Evolutionary conservation across 1,140 invertebrate genomes (phyloP).

Genomic region (Tetramorium alpestre): DNA sequence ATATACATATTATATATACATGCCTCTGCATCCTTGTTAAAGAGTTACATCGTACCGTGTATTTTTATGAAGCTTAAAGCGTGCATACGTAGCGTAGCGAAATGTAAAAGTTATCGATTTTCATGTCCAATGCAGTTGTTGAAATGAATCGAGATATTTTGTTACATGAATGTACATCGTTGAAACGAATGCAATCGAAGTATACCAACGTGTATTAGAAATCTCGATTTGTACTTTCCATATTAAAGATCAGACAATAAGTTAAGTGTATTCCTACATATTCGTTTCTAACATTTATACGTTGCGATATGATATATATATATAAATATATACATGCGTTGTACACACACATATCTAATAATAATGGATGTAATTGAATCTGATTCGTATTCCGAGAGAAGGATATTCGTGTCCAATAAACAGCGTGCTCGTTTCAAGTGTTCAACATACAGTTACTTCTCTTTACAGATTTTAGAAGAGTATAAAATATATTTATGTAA

Average conservation of each 20-base stretch:
- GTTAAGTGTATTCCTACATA: slow-evolving; percentile 30
- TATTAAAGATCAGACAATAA: slow-evolving; percentile 54
- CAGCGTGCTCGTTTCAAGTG: neutral
- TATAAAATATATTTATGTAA: neutral
- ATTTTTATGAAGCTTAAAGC: slow-evolving; percentile 47
- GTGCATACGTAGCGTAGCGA: neutral
- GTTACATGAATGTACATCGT: slow-evolving; percentile 34
- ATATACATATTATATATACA: neutral
- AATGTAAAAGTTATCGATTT: slow-evolving; percentile 42
- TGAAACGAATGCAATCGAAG: slow-evolving; percentile 26
- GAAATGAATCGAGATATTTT: slow-evolving; percentile 51
- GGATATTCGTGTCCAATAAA: neutral
- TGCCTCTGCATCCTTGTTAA: neutral
- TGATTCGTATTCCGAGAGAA: neutral
- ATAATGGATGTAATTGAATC: neutral
- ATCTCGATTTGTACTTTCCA: slow-evolving; percentile 46
- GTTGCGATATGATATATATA: slow-evolving; percentile 9
- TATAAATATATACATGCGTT: neutral
- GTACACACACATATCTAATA: slow-evolving; percentile 25
- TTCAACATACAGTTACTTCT: slow-evolving; percentile 11
- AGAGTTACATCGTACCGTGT: slow-evolving; percentile 13
- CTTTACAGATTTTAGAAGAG: slow-evolving; percentile 28
- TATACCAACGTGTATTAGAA: slow-evolving; percentile 15
- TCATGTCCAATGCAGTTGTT: slow-evolving; percentile 19
- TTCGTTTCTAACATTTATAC: slow-evolving; percentile 36